Evolutionary conservation across 2,113 vertebrate genomes (phyloP).

Genomic region (Cervus canadensis): DNA sequence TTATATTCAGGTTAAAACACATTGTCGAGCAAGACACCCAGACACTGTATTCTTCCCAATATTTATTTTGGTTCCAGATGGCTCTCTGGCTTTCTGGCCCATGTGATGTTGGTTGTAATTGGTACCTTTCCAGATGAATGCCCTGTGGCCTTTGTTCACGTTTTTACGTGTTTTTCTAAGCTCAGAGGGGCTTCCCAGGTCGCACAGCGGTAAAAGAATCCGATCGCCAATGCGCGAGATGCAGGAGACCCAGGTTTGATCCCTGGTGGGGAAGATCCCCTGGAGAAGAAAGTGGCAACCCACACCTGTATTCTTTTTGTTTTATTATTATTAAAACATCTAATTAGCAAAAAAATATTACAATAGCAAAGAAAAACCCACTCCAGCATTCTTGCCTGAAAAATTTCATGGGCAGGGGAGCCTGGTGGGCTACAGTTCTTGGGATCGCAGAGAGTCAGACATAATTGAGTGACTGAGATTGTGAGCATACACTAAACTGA

Average conservation of each 20-base stretch:
- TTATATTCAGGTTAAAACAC: not conserved
- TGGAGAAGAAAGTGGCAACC: not conserved
- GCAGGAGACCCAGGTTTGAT: not conserved
- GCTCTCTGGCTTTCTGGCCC: not conserved
- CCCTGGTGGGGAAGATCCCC: not conserved
- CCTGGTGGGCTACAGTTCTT: not conserved
- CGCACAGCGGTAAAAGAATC: not conserved
- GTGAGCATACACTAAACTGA: not conserved
- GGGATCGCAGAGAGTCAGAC: not conserved
- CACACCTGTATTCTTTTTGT: not conserved
- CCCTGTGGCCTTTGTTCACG: not conserved
- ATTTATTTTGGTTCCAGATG: not conserved
- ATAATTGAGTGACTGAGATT: not conserved
- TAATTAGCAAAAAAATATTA: not conserved
- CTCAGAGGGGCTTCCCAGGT: not conserved
- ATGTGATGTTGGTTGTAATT: accelerated
- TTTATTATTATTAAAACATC: not conserved
- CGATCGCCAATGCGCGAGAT: not conserved
- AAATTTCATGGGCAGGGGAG: not conserved
- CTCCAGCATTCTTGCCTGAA: not conserved
- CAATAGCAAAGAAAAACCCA: not conserved
- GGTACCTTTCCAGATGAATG: not conserved
- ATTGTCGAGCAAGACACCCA: not conserved
- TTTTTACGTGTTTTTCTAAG: not conserved
- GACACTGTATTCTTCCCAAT: not conserved